phyloP scores from a whole-genome alignment of 2,797 vertebrate species.

The Peromyscus melanophrys region DNA sequence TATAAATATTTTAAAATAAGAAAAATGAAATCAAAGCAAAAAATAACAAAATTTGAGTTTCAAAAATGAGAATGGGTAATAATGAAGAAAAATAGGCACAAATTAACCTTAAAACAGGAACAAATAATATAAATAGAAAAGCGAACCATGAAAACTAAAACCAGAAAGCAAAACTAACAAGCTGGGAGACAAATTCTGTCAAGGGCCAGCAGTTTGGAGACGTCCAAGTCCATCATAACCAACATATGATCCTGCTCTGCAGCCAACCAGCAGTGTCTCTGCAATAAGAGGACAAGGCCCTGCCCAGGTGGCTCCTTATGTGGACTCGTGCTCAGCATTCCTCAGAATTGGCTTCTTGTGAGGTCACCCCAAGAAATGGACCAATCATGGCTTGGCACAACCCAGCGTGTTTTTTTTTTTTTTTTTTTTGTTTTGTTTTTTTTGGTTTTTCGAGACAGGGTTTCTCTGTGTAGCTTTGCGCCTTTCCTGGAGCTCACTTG shows the following conservation, averaged over 20 bases:
- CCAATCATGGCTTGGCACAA: background rate
- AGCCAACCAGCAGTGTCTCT: background rate
- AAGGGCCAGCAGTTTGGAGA: background rate
- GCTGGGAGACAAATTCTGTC: background rate
- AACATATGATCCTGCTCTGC: background rate
- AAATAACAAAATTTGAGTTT: background rate
- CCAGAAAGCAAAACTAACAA: background rate
- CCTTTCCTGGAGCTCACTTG: no score
- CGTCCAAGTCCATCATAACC: background rate
- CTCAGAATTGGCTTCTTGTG: background rate
- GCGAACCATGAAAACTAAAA: background rate
- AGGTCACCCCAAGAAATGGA: background rate
- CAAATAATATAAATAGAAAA: background rate
- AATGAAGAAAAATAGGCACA: background rate
- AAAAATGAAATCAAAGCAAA: background rate
- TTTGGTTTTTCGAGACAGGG: no score
- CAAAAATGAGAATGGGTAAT: background rate
- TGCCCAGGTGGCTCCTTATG: background rate
- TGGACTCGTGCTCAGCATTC: background rate
- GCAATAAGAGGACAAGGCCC: background rate
- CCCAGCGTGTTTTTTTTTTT: background rate
- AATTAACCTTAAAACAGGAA: background rate
- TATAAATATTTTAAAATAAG: background rate
- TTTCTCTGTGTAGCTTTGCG: no score
- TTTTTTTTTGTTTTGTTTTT: no score